phyloP scores from a whole-genome alignment of 2,888 invertebrate species.

The Harmothoe impar region DNA sequence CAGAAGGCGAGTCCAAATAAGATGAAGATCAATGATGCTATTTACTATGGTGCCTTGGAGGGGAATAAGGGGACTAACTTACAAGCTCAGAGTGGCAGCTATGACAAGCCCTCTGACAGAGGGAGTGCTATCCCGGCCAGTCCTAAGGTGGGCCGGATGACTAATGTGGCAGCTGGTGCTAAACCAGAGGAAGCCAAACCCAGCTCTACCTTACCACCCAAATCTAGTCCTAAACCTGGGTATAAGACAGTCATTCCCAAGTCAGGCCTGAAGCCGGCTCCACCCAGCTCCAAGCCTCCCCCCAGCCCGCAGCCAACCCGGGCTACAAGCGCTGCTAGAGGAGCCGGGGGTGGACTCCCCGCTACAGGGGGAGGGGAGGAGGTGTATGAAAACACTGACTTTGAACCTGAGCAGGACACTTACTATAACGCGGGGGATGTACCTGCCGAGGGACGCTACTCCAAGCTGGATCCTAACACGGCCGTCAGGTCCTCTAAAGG shows the following conservation, averaged over 20 bases:
- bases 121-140: neutral
- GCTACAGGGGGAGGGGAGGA: neutral
- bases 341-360: neutral
- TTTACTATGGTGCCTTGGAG: neutral
- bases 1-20: neutral
- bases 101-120: neutral
- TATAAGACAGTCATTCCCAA: neutral
- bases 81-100: neutral
- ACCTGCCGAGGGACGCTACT: neutral
- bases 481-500: neutral
- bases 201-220: neutral
- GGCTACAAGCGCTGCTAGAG: neutral
- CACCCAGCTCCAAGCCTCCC: neutral
- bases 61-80: neutral
- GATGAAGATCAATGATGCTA: neutral
- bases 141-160: neutral
- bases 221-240: neutral
- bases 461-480: neutral
- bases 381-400: constrained; percentile 4
- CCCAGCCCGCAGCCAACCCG: neutral
- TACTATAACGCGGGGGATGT: neutral
- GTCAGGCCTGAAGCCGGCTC: neutral
- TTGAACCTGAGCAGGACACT: neutral
- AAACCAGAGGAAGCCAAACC: neutral
- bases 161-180: neutral